phyloP scores from a whole-genome alignment of 1,140 invertebrate genomes.

The Pseudomyrmex gracilis region DNA sequence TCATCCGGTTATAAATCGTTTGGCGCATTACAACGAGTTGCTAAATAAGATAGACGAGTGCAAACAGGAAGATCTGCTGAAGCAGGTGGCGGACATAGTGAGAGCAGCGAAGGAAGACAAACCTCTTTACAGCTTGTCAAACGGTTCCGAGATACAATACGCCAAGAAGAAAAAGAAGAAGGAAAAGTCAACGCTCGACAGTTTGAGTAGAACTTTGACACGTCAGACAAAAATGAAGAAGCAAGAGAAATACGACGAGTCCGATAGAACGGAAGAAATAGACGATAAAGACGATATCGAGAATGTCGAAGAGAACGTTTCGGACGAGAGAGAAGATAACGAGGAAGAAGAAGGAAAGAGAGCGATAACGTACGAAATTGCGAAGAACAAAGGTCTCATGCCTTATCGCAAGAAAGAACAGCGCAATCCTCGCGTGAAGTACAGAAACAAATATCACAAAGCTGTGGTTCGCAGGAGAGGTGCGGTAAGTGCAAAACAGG shows the following conservation, averaged over 20 bases:
- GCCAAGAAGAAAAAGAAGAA: slow-evolving; percentile 29
- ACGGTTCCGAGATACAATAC: slow-evolving; percentile 53
- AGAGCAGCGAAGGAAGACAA: slow-evolving; percentile 76
- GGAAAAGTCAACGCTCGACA: neutral
- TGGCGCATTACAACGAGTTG: slow-evolving; percentile 92
- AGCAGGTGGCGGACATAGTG: slow-evolving; percentile 82
- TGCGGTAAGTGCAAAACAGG: slow-evolving; percentile 87
- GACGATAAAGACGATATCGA: slow-evolving; percentile 78
- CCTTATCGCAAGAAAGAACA: slow-evolving; percentile 95
- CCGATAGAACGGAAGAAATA: slow-evolving; percentile 52
- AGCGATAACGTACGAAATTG: slow-evolving; percentile 96
- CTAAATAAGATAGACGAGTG: slow-evolving; percentile 87
- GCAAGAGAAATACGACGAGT: neutral
- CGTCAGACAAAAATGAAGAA: neutral
- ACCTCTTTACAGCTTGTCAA: slow-evolving; percentile 71
- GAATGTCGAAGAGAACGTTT: slow-evolving; percentile 52
- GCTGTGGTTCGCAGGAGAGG: slow-evolving; percentile 96
- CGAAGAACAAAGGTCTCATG: slow-evolving; percentile 97
- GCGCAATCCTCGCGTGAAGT: slow-evolving; percentile 97
- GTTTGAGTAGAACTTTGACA: slow-evolving; percentile 38
- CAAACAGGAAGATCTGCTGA: slow-evolving; percentile 88
- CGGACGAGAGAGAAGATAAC: too few relatives aligned
- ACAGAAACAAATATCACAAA: slow-evolving; percentile 95
- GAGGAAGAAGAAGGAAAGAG: slow-evolving; percentile 87
- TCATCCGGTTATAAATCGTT: slow-evolving; percentile 94